Conservation (phyloP, 2,888 invertebrate genomes). For the Homarus gammarus region DNA sequence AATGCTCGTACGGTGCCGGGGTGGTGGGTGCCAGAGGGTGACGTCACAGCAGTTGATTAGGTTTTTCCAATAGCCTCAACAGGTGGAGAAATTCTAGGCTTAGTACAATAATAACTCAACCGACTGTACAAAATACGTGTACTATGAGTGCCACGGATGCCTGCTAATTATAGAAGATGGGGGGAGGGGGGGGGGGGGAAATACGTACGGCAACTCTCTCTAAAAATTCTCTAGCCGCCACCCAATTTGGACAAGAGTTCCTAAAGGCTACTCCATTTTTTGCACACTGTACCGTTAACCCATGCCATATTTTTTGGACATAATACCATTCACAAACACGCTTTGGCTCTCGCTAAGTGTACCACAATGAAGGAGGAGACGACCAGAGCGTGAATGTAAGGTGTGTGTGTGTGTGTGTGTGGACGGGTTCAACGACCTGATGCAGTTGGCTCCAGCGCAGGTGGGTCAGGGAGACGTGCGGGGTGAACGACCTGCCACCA, state of each 20-base stretch:
- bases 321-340: too few species aligned
- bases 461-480: constrained; percentile 1
- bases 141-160: not conserved
- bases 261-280: not conserved
- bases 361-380: not conserved
- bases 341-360: too few species aligned
- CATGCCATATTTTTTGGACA: not conserved
- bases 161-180: too few species aligned
- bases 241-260: not conserved
- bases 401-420: not conserved
- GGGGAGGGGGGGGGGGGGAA: too few species aligned
- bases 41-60: constrained; percentile 7
- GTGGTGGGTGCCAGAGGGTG: constrained; percentile 1
- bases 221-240: not conserved
- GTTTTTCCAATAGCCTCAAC: constrained; percentile 1
- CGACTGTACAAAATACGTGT: not conserved
- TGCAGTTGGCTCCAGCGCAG: constrained; percentile 8
- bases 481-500: constrained; percentile 7
- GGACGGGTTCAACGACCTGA: constrained; percentile 1
- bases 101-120: not conserved
- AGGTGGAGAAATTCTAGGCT: not conserved
- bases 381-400: not conserved
- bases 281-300: not conserved
- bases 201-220: not conserved
- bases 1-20: not conserved